Conservation (phyloP, 1,140 invertebrate species). For the Dendroctonus ponderosae region DNA sequence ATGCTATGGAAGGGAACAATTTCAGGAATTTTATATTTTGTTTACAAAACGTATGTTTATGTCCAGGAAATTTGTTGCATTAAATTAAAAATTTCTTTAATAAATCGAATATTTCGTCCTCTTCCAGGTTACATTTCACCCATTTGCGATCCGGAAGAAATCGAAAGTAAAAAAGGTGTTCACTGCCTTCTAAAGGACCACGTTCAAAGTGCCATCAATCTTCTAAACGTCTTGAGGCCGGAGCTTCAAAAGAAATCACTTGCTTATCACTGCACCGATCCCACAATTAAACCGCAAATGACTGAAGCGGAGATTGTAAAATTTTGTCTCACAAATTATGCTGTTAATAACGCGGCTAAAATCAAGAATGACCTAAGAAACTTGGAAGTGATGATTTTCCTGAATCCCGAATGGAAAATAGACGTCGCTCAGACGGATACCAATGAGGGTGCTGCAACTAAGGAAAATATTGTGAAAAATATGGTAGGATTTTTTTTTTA, state of each 20-base stretch:
- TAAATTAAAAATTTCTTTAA: too few relatives aligned
- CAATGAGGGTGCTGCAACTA: slow-evolving; percentile 38
- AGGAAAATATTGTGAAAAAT: slow-evolving; percentile 45
- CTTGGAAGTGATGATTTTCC: slow-evolving; percentile 65
- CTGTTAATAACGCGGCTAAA: slow-evolving; percentile 46
- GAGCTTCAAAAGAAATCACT: slow-evolving; percentile 58
- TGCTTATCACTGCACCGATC: slow-evolving; percentile 59
- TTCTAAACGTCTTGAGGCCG: slow-evolving; percentile 61
- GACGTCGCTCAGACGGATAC: slow-evolving; percentile 56
- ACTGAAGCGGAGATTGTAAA: slow-evolving; percentile 58
- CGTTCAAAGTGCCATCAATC: slow-evolving; percentile 58
- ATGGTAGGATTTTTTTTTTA: slow-evolving; percentile 51
- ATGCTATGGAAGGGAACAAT: too few relatives aligned
- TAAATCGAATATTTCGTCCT: neutral
- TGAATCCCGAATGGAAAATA: slow-evolving; percentile 69
- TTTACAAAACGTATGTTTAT: too few relatives aligned
- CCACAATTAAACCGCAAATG: slow-evolving; percentile 54
- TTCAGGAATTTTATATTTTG: too few relatives aligned
- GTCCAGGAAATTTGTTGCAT: too few relatives aligned
- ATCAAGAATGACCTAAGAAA: slow-evolving; percentile 62
- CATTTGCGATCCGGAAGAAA: slow-evolving; percentile 53
- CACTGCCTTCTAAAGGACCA: slow-evolving; percentile 62
- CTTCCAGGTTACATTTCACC: slow-evolving; percentile 58
- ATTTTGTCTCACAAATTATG: slow-evolving; percentile 51
- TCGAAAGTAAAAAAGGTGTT: slow-evolving; percentile 53